Evolutionary conservation across 2,888 invertebrate genomes (phyloP).

Genomic region (Leucoma salicis): DNA sequence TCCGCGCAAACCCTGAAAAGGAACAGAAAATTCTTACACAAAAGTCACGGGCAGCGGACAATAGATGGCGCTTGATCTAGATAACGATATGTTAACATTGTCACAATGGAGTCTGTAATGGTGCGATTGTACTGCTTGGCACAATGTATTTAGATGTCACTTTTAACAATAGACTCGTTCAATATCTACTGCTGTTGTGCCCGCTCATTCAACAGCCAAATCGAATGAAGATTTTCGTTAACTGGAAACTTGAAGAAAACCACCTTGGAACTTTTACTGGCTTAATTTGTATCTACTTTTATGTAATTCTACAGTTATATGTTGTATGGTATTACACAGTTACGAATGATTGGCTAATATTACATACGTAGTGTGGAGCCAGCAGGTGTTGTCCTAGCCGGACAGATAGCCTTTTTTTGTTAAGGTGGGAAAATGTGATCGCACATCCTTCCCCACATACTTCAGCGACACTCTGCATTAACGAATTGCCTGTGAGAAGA

Average conservation of each 20-base stretch:
- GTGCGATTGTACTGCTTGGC: conserved; percentile 75
- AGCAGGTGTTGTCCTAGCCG: too few relatives aligned
- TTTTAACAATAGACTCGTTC: conserved; percentile 71
- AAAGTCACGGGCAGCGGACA: conserved; percentile 69
- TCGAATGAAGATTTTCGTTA: conserved; percentile 56
- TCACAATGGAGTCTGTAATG: conserved; percentile 79
- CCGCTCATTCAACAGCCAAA: conserved; percentile 60
- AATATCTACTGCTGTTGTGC: conserved; percentile 69
- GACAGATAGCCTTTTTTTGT: too few relatives aligned
- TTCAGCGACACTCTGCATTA: too few relatives aligned
- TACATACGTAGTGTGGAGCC: too few relatives aligned
- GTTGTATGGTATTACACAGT: too few relatives aligned
- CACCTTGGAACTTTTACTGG: too few relatives aligned
- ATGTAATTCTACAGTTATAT: too few relatives aligned
- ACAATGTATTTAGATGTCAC: conserved; percentile 80
- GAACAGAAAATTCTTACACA: conserved; percentile 56
- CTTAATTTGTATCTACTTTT: too few relatives aligned
- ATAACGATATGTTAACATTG: conserved; percentile 81
- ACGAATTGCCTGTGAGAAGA: too few relatives aligned
- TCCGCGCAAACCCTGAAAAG: conserved; percentile 47
- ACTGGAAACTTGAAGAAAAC: conserved; percentile 16
- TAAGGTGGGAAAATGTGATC: too few relatives aligned
- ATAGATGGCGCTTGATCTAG: conserved; percentile 81
- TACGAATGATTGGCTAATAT: too few relatives aligned
- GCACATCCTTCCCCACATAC: too few relatives aligned